Evolutionary conservation across 2,113 vertebrate genomes (phyloP), one percentile per base, ranked within the genome.

Genomic region (Misgurnus mizolepis): DNA sequence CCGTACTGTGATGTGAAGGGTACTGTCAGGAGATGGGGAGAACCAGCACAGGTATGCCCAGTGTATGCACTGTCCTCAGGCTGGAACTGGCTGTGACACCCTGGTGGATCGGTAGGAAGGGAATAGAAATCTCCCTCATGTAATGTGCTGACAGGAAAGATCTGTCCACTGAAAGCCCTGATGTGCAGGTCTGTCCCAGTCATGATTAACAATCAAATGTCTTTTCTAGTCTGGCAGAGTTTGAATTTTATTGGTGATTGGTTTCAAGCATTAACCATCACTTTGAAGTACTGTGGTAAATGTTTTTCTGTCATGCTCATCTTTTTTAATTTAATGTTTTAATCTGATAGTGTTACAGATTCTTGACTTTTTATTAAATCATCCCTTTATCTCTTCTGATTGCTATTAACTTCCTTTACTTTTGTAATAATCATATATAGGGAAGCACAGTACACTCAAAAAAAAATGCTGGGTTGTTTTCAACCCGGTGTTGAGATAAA

Each of bases 1-100:
- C 72, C 91, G 87, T 91, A 92, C 93, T 90, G 93, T 80, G 65
- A 94, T 93, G 91, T 93, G 95, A 96, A 95, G 92, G 93, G 90
- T 89, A 89, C 90, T 93, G 94, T 91, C 95, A 93, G 86, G 91
- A 90, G 93, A 90, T 87, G 89, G 92, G 34, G n/a, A 66, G 15
- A 66, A 93, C 91, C 83, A 87, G 79, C 87, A 81, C 94, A 94
- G 95, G 89, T 92, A 91, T 91, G 88, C 90, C 87, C 90, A 88
- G 93, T 93, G 91, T 85, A 71, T 71, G 71, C 86, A 89, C 45
- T 83, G 86, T 84, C 87, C 87, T 67, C 80, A 49, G 76, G 65
- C 81, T 79, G 55, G 43, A 82, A 76, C 70, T 74, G 69, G 69
- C 76, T 67, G 76, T 74, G 45, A 79, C 55, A 50, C 39, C 66